Conservation (phyloP, 2,113 vertebrate species). For the Copsychus sechellarum region DNA sequence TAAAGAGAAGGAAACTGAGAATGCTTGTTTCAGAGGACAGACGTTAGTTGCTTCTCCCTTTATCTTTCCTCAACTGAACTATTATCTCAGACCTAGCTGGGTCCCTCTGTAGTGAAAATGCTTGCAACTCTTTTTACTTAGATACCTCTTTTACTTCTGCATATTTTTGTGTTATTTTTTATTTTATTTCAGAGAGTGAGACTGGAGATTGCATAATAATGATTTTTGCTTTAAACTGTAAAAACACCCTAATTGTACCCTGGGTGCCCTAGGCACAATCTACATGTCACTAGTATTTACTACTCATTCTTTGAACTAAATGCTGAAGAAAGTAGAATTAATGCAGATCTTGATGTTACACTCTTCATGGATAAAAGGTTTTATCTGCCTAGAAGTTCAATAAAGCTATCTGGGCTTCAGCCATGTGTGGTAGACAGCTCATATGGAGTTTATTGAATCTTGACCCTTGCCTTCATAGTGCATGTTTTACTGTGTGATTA, state of each 20-base stretch:
- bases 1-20: not conserved
- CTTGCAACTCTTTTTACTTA: not conserved
- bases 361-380: not conserved
- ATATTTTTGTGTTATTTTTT: not conserved
- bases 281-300: not conserved
- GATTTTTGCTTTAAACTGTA: not conserved
- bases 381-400: not conserved
- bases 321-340: not conserved
- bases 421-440: not conserved
- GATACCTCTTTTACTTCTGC: not conserved
- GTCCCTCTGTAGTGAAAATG: not conserved
- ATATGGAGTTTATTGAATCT: not conserved
- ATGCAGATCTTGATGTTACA: accelerated
- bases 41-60: not conserved
- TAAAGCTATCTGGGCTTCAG: not conserved
- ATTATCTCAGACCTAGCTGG: not conserved
- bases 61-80: not conserved
- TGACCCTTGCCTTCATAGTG: not conserved
- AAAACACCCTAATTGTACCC: not conserved
- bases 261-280: accelerated
- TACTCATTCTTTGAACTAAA: not conserved
- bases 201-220: not conserved
- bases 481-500: not conserved
- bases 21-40: not conserved
- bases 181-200: not conserved